phyloP scores from a whole-genome alignment of 2,888 invertebrate genomes.

The Pseudococcus viburni region DNA sequence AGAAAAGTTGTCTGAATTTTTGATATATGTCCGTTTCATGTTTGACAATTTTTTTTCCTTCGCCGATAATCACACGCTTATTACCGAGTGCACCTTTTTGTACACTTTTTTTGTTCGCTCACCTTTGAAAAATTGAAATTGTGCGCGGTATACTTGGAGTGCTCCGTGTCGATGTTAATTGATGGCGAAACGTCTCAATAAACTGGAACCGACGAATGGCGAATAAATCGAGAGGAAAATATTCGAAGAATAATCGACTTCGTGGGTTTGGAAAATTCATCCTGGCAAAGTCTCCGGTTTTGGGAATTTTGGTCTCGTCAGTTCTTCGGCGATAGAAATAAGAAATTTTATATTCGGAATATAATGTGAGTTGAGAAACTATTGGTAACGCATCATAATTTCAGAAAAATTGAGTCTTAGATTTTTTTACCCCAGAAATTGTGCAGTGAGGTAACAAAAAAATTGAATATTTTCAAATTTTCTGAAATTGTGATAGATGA shows the following conservation, averaged over 20 bases:
- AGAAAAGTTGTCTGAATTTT: conserved; percentile 63
- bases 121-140: conserved; percentile 47
- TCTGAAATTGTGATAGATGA: no score
- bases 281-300: background rate
- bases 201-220: background rate
- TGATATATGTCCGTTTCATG: conserved; percentile 63
- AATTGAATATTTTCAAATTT: no score
- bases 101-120: background rate
- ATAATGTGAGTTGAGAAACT: no score
- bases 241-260: conserved; percentile 23
- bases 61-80: conserved; percentile 63
- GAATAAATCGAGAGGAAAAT: conserved; percentile 47
- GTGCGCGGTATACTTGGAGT: background rate
- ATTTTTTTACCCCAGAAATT: no score
- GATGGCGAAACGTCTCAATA: conserved; percentile 41
- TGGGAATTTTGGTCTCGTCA: background rate
- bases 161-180: conserved; percentile 34
- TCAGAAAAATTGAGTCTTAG: no score
- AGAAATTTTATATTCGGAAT: no score
- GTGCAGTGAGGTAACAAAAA: no score
- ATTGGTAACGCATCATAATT: no score
- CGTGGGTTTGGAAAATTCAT: background rate
- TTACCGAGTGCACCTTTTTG: conserved; percentile 42
- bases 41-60: conserved; percentile 56
- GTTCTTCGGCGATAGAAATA: no score